Evolutionary conservation across 2,888 invertebrate species (phyloP), one percentile per base, ranked within the genome.

Genomic region (Panopea generosa): DNA sequence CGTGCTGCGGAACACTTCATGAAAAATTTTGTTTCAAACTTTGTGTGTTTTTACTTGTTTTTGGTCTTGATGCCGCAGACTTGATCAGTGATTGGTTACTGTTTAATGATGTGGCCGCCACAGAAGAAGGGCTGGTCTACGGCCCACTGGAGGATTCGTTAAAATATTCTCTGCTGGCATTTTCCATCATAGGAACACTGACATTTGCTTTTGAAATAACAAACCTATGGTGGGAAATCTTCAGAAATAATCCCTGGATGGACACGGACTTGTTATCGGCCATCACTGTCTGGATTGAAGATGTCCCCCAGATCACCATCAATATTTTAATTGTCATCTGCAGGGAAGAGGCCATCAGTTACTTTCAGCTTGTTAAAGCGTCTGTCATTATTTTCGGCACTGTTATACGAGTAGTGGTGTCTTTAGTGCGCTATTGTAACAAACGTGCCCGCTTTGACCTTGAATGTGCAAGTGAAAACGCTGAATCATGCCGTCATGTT

Each of bases 71-170:
- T 68, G 50, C 77, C 0, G 73, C 75, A 0, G 86, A 86, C 63
- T 72, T 87, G 14, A 43, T 86, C 63, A 74, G 79, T 77, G 87
- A 88, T 69, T 88, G 87, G 87, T 59, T 86, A 22, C 66, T 86
- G 16, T 86, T 82, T 50, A 47, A 52, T 16, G 84, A 87, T 53
- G 79, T 87, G 9, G 22, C 76, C 6, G 57, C 38, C 14, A 73
- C 79, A 3, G 74, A 86, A 56, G 57, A 78, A 27, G 87, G 84
- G 1, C 72, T 87, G n/a, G 87, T 87, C 14, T 87, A 86, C 59
- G 87, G 87, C 2, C 84, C 87, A 2, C 76, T 81, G 9, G 70
- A 72, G 18, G 65, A 55, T 11, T 60, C 43, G 1, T 67, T 85
- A 1, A 68, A 47, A 9, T 79, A 69, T 24, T 63, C 68, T 4